A percentile compares a stretch with the other conserved stretches of the same genome.
These are phyloP conservation scores for Melanotaenia boesemani DNA, from an alignment of 2,797 vertebrate species.

Conservation along the genomic window DNA sequence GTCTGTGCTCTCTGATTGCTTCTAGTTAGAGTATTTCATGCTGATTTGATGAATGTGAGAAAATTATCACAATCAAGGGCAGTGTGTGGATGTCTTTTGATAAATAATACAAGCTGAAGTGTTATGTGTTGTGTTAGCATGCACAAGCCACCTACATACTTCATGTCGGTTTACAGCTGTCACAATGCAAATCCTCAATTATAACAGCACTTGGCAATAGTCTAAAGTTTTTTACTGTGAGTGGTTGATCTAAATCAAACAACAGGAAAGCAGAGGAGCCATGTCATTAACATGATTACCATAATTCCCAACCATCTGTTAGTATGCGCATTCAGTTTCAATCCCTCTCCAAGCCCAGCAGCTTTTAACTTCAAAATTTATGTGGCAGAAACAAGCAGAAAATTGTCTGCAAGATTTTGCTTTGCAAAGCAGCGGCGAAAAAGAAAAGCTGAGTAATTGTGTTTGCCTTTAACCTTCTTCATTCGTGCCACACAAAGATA, in stretches of 20 bases:
- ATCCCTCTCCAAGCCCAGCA: conserved; percentile 42
- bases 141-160: background rate
- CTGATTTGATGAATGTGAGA: conserved; percentile 14
- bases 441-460: conserved; percentile 36
- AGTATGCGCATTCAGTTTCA: conserved; percentile 42
- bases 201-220: conserved; percentile 29
- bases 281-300: conserved; percentile 63
- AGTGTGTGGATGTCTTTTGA: background rate
- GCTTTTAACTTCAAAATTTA: conserved; percentile 60
- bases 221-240: conserved; percentile 41
- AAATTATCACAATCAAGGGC: conserved; percentile 8
- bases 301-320: conserved; percentile 72
- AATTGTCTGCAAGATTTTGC: conserved; percentile 27
- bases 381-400: conserved; percentile 46
- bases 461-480: conserved; percentile 34
- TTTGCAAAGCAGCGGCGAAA: conserved; percentile 23
- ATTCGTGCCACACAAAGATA: conserved; percentile 48
- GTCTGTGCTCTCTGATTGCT: no score
- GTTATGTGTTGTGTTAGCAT: background rate
- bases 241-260: conserved; percentile 52
- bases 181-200: conserved; percentile 33
- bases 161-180: conserved; percentile 20
- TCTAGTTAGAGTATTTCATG: background rate
- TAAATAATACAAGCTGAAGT: conserved; percentile 12
- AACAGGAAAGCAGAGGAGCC: conserved; percentile 34